phyloP scores from a whole-genome alignment of 2,888 invertebrate species.

The Fragum sueziense region DNA sequence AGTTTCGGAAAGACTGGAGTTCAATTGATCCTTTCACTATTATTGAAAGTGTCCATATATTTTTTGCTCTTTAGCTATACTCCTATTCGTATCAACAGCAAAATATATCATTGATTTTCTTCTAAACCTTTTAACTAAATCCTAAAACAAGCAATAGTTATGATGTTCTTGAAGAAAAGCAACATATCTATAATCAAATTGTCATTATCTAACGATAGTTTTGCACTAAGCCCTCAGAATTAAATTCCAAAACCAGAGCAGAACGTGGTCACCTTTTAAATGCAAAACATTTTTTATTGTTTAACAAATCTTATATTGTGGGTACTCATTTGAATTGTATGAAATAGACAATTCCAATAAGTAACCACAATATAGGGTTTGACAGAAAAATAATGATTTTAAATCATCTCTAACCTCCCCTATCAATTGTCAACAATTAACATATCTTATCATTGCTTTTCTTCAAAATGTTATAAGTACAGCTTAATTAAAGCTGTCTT shows the following conservation, averaged over 20 bases:
- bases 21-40: too few species aligned
- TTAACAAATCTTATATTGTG: neutral
- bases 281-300: neutral
- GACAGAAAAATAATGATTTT: too few species aligned
- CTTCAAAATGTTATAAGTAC: too few species aligned
- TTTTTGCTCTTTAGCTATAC: too few species aligned
- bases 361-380: too few species aligned
- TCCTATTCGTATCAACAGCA: neutral
- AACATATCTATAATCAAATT: neutral
- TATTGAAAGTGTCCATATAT: too few species aligned
- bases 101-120: neutral
- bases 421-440: too few species aligned
- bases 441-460: too few species aligned
- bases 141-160: neutral
- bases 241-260: neutral
- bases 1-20: too few species aligned
- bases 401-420: too few species aligned
- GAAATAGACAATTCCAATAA: neutral
- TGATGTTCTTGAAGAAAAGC: too few species aligned
- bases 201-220: neutral
- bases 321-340: conserved; percentile 1
- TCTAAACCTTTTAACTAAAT: neutral
- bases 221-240: neutral
- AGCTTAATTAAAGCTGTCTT: too few species aligned
- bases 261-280: neutral